Percentiles rank a stretch among this genome's conserved stretches.
phyloP scores from a whole-genome alignment of 2,797 vertebrate genomes.

The Falco novaeseelandiae region DNA sequence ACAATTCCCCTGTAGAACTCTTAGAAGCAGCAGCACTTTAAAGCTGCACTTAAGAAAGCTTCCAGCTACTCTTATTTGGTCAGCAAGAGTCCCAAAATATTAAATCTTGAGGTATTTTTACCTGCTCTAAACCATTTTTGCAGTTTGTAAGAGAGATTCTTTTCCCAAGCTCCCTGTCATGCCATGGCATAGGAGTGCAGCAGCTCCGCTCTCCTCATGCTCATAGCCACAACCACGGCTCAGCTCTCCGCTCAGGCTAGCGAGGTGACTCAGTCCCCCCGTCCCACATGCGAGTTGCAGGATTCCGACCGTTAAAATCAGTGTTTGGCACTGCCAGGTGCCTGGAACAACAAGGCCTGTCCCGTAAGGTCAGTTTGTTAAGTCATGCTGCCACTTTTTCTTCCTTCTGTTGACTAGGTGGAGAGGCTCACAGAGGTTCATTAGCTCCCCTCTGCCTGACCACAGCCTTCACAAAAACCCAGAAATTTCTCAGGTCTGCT shows the following conservation, averaged over 20 bases:
- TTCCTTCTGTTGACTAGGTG: neutral
- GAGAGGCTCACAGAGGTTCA: fast-evolving
- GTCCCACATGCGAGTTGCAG: neutral
- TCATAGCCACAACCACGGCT: neutral
- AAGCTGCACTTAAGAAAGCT: neutral
- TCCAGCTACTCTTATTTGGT: neutral
- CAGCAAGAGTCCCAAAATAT: neutral
- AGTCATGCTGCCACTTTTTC: neutral
- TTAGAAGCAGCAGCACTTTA: neutral
- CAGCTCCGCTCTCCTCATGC: too few species aligned
- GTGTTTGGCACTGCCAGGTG: neutral
- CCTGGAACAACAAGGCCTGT: neutral
- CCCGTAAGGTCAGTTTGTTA: fast-evolving
- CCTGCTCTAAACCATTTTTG: neutral
- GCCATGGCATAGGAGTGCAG: neutral
- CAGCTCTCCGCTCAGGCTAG: neutral
- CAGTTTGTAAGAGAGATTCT: neutral
- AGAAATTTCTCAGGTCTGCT: neutral
- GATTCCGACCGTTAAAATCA: neutral
- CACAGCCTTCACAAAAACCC: neutral
- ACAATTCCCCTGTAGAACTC: neutral
- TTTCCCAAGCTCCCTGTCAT: neutral
- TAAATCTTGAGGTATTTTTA: neutral
- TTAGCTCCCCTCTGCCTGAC: neutral
- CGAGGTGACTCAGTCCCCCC: neutral